A percentile compares a stretch with the other conserved stretches of the same genome.
Evolutionary conservation across 2,888 invertebrate genomes (phyloP).

Genomic region (Carpatolechia fugitivella): DNA sequence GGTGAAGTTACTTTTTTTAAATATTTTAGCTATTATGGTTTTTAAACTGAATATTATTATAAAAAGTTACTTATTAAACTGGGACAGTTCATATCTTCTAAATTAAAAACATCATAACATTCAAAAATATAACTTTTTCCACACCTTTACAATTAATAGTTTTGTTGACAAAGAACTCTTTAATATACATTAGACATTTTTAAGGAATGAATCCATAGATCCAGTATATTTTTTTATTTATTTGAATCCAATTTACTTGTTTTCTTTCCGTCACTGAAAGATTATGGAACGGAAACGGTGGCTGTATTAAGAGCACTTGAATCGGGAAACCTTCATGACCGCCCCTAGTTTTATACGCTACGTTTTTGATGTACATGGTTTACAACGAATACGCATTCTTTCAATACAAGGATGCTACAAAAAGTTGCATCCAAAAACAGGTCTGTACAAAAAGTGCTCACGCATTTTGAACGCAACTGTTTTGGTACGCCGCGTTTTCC

Average conservation of each 20-base stretch:
- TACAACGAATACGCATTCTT: no score
- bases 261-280: conserved; percentile 10
- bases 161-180: conserved; percentile 6
- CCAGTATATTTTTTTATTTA: conserved; percentile 13
- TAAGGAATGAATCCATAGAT: conserved; percentile 13
- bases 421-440: no score
- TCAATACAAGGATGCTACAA: no score
- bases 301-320: conserved; percentile 12
- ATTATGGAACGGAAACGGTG: conserved; percentile 14
- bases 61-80: conserved; percentile 12
- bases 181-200: not conserved
- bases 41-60: not conserved
- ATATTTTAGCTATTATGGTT: not conserved
- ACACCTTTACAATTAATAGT: conserved; percentile 13
- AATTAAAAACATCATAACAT: conserved; percentile 14
- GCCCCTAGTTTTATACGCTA: no score
- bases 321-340: no score
- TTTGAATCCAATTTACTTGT: conserved; percentile 18
- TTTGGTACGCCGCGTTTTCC: no score
- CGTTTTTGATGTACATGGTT: no score
- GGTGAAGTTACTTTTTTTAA: conserved; percentile 9
- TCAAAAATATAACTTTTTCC: conserved; percentile 12
- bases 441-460: no score
- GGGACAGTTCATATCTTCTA: conserved; percentile 15
- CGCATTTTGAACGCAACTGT: no score